Evolutionary conservation across 2,888 invertebrate genomes (phyloP).

Genomic region (Oithona nana): DNA sequence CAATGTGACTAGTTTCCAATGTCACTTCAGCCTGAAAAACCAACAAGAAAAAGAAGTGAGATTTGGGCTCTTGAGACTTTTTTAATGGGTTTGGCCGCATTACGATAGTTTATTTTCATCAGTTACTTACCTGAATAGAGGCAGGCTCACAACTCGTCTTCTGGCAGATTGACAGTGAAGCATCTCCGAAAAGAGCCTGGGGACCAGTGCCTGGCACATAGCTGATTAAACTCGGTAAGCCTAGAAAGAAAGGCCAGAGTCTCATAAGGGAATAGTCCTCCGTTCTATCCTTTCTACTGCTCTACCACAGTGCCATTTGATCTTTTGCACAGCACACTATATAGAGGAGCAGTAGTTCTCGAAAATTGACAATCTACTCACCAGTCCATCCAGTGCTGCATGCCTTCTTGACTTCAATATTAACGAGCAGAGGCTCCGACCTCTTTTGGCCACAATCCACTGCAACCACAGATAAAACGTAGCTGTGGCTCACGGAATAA

Average conservation of each 20-base stretch:
- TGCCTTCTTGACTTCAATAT: slow-evolving; percentile 69
- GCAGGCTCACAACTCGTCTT: background rate
- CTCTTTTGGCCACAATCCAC: slow-evolving; percentile 93
- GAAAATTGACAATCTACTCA: slow-evolving; percentile 21
- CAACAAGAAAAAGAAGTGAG: slow-evolving; percentile 21
- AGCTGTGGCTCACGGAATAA: slow-evolving; percentile 79
- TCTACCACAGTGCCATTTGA: too few relatives aligned
- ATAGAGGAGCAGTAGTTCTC: background rate
- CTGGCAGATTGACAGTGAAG: background rate
- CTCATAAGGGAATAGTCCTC: too few relatives aligned
- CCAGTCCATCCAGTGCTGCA: slow-evolving; percentile 62
- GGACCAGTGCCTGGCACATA: slow-evolving; percentile 65
- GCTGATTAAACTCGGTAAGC: slow-evolving; percentile 61
- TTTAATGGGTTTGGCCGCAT: too few relatives aligned
- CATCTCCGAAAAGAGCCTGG: slow-evolving; percentile 43
- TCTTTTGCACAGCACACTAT: too few relatives aligned
- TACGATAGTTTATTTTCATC: too few relatives aligned
- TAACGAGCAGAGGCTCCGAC: slow-evolving; percentile 84
- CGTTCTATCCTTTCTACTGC: too few relatives aligned
- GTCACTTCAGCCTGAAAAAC: slow-evolving; percentile 29
- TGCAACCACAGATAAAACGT: slow-evolving; percentile 87
- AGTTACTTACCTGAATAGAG: background rate
- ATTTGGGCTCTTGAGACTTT: too few relatives aligned
- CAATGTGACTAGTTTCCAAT: slow-evolving; percentile 64
- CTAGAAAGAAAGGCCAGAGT: too few relatives aligned